Conservation (phyloP, 2,113 vertebrate genomes). For the Zosterops lateralis region DNA sequence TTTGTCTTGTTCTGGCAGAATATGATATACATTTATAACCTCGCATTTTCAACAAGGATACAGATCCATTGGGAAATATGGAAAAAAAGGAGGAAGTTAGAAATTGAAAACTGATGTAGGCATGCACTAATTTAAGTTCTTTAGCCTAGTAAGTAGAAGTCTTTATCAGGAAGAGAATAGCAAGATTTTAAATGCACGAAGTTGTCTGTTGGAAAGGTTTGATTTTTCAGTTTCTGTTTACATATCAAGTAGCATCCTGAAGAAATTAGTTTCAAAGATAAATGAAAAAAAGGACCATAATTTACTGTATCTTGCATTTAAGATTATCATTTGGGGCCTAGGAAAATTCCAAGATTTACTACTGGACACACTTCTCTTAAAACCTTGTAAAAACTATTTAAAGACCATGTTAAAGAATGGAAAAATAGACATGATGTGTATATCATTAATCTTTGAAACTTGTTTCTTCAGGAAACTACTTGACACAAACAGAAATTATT, state of each 20-base stretch:
- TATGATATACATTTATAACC: background rate
- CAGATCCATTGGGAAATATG: background rate
- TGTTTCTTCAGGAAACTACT: background rate
- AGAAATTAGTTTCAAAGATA: background rate
- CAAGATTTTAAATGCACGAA: background rate
- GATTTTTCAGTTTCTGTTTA: background rate
- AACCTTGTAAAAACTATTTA: background rate
- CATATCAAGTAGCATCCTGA: background rate
- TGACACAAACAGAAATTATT: background rate
- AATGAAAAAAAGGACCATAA: background rate
- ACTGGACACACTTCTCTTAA: background rate
- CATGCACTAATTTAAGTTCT: background rate
- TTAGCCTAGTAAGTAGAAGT: background rate
- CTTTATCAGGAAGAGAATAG: background rate
- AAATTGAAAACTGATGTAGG: background rate
- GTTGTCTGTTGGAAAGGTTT: background rate
- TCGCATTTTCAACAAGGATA: accelerated
- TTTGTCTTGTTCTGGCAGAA: background rate
- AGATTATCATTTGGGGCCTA: background rate
- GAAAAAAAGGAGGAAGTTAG: background rate
- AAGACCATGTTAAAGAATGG: background rate
- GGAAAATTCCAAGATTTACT: background rate
- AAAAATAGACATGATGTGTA: background rate
- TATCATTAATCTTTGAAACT: background rate
- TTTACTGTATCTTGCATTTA: background rate